A percentile compares a stretch with the other conserved stretches of the same genome.
Evolutionary conservation across 2,888 invertebrate species (phyloP).

Genomic region (Ichneumoninae sp.): DNA sequence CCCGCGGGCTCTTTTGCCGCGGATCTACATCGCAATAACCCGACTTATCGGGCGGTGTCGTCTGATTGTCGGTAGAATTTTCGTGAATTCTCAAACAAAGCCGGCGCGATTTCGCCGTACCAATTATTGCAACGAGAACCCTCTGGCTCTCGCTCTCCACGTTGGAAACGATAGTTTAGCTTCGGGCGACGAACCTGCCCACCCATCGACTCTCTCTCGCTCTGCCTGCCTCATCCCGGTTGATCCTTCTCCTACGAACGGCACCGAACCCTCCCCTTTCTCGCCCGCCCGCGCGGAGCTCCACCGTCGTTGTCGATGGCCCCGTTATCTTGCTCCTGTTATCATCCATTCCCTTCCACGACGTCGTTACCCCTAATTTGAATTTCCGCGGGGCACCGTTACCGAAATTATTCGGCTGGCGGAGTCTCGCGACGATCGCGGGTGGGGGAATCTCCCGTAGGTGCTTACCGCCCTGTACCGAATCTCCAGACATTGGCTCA

Average conservation of each 20-base stretch:
- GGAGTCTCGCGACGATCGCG: constrained; percentile 41
- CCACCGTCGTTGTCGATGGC: constrained; percentile 66
- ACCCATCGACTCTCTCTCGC: constrained; percentile 38
- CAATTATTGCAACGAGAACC: constrained; percentile 71
- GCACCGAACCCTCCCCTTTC: constrained; percentile 12
- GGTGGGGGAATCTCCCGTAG: constrained; percentile 30
- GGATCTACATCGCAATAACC: constrained; percentile 7
- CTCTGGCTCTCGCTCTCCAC: constrained; percentile 45
- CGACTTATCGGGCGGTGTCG: constrained; percentile 19
- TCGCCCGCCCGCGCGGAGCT: constrained; percentile 32
- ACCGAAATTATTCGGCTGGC: constrained; percentile 76
- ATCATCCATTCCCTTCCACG: constrained; percentile 73
- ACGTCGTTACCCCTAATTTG: constrained; percentile 78
- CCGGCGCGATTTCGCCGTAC: constrained; percentile 70
- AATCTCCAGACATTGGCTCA: not conserved
- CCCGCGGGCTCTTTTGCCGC: not conserved
- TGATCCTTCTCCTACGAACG: not conserved
- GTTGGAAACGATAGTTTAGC: constrained; percentile 62
- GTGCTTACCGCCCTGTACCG: constrained; percentile 34
- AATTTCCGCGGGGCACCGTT: constrained; percentile 78
- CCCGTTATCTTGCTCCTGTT: constrained; percentile 69
- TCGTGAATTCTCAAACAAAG: constrained; percentile 69
- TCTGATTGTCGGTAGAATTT: constrained; percentile 71
- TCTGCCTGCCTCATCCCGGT: constrained; percentile 20
- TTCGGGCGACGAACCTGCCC: constrained; percentile 59